Evolutionary conservation across 2,888 invertebrate species (phyloP), one percentile per base, ranked within the genome.

Genomic region (Pinctada fucata): DNA sequence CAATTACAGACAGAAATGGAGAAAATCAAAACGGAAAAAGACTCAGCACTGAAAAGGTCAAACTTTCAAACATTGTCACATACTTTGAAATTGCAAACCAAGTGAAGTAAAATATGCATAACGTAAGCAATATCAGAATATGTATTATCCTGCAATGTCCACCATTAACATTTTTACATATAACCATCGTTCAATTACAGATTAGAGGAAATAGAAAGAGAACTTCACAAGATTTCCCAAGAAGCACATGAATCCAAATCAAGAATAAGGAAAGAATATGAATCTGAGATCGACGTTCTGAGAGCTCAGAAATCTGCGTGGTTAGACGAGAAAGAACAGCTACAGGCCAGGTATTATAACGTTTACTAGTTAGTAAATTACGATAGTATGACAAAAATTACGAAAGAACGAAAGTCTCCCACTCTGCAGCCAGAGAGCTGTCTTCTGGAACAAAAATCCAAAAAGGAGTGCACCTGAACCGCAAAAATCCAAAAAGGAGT

Each of bases 131-230:
- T n/a, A n/a, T n/a, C n/a, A n/a, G n/a, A n/a, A n/a, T 31, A 31
- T 31, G 31, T 31, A 31, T 0, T 31, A 31, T 31, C 1, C 31
- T 31, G 31, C 31, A 31, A 31, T 31, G 31, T 31, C 31, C 31
- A 31, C 31, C 31, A 31, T 31, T 1, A 31, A 31, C 31, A 31
- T 31, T 31, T 31, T 31, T 31, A 31, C 31, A 31, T 31, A 31
- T 31, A 31, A 31, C 31, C 31, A 31, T 31, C 31, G 31, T 31
- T 31, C 31, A 31, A 31, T 67, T n/a, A 45, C 16, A 72, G 72
- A 45, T 58, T 72, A 47, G 47, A 72, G 58, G 72, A 72, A n/a
- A 72, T 72, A 31, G 72, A 72, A 52, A 58, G 10, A 8, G 52
- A 72, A 13, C 47, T 52, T 3, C 31, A 72, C 4, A 45, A 72